Base-by-base conservation (phyloP, 1,140 invertebrate genomes). In the Plectus sambesii region DNA sequence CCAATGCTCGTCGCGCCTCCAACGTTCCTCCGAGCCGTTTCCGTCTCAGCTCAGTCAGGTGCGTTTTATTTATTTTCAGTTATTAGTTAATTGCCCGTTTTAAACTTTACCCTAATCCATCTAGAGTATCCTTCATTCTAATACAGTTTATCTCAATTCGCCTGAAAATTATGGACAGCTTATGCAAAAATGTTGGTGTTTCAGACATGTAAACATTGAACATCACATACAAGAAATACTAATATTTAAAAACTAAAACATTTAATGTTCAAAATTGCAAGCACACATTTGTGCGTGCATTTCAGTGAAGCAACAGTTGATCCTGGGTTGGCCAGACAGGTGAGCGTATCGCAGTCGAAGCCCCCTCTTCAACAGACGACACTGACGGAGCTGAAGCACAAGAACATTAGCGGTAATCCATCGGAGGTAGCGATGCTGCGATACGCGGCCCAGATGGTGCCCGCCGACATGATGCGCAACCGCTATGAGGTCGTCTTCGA, bases 381-480 rank as follows among this genome's bases (percentile, higher is more conserved):
- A 27, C n/a, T n/a, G 49, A 52, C 30, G 50, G 51, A 51, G 27
- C 6, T 9, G 9, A 47, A 38, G 26, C 4, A 55, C 47, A 56
- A 60, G 42, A 57, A 66, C 2, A 47, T 64, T 19, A 56, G 66
- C 38, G 63, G 62, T 33, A 27, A 49, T 5, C 54, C 63, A 17
- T 59, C 59, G 22, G 63, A 67, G 36, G 66, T 67, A 4, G 64
- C 64, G 8, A 41, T 67, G 27, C 58, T 69, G 3, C 51, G 57
- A 12, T 67, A 67, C 44, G 64, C 69, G 1, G 66, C 68, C 33
- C 25, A 37, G 23, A 53, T 53, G 23, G 60, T 58, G 2, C 51
- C 50, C 49, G 58, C 64, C 1, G 58, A 64, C 26, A 66, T 57
- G 17, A 61, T 67, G 35, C 35, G 64, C 19, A 49, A 69, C 41